Evolutionary conservation across 92 coral and sea anemone genomes (phyloP).

Genomic region (Palythoa heliodiscus): DNA sequence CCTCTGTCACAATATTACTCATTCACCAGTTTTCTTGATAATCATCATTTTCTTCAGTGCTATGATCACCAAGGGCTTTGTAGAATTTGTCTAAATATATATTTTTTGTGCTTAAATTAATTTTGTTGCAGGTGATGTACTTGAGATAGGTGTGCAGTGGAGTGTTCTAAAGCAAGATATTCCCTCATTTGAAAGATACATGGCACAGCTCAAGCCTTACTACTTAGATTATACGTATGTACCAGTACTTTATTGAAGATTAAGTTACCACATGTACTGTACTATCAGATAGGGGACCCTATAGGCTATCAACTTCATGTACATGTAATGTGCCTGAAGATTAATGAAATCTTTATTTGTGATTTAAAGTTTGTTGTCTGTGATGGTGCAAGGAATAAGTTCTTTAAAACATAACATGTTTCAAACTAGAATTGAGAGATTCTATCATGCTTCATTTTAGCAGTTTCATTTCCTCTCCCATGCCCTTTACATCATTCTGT

Average conservation of each 20-base stretch:
- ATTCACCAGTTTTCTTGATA: background rate
- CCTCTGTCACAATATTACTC: no score
- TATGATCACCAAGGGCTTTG: background rate
- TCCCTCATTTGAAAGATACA: constrained; percentile 97
- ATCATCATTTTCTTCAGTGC: background rate
- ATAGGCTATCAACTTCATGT: no score
- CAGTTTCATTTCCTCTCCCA: no score
- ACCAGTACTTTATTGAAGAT: background rate
- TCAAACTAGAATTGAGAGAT: no score
- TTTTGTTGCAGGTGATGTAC: constrained; percentile 78
- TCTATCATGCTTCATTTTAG: no score
- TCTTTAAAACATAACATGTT: no score
- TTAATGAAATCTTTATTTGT: no score
- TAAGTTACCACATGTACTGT: background rate
- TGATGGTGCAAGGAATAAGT: no score
- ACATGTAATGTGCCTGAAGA: no score
- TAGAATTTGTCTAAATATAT: background rate
- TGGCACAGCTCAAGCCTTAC: constrained; percentile 98
- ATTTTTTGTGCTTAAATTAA: background rate
- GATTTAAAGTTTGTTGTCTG: no score
- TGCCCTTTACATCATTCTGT: no score
- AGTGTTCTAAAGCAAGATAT: constrained; percentile 91
- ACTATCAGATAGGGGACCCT: no score
- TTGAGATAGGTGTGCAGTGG: constrained; percentile 99
- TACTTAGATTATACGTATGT: constrained; percentile 92